These are phyloP conservation scores for Tribolium madens DNA, from an alignment of 1,140 invertebrate species.

Conservation along the genomic window DNA sequence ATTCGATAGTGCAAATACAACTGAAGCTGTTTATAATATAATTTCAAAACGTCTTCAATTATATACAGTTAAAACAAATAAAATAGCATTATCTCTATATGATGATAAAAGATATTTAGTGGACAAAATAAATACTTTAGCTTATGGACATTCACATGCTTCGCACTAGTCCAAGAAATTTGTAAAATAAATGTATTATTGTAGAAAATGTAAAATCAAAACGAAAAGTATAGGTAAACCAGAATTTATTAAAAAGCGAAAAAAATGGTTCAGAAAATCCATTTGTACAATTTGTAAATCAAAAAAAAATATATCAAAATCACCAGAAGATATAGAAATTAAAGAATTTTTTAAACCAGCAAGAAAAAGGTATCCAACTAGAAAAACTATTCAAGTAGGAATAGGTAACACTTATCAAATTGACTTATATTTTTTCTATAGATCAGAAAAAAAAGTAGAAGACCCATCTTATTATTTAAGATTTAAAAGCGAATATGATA, in stretches of 20 bases:
- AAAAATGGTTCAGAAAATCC: neutral
- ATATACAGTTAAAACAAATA: slow-evolving; percentile 22
- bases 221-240: slow-evolving; percentile 1
- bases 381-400: slow-evolving; percentile 10
- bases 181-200: slow-evolving; percentile 26
- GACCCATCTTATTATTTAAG: slow-evolving; percentile 47
- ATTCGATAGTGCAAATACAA: no score
- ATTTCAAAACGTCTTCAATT: slow-evolving; percentile 2
- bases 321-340: slow-evolving; percentile 1
- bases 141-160: no score
- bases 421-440: slow-evolving; percentile 44
- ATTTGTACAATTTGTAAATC: slow-evolving; percentile 1
- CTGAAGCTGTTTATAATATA: neutral
- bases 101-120: slow-evolving; percentile 35
- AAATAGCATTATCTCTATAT: slow-evolving; percentile 28
- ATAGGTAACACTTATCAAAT: slow-evolving; percentile 43
- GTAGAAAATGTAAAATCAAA: slow-evolving; percentile 29
- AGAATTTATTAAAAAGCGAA: neutral
- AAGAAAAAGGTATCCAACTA: slow-evolving; percentile 1
- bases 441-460: slow-evolving; percentile 47
- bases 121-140: slow-evolving; percentile 18
- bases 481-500: slow-evolving; percentile 26
- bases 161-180: no score
- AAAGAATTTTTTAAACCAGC: neutral
- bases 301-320: slow-evolving; percentile 41